phyloP scores from a whole-genome alignment of 1,140 invertebrate genomes.

The Wasmannia auropunctata region DNA sequence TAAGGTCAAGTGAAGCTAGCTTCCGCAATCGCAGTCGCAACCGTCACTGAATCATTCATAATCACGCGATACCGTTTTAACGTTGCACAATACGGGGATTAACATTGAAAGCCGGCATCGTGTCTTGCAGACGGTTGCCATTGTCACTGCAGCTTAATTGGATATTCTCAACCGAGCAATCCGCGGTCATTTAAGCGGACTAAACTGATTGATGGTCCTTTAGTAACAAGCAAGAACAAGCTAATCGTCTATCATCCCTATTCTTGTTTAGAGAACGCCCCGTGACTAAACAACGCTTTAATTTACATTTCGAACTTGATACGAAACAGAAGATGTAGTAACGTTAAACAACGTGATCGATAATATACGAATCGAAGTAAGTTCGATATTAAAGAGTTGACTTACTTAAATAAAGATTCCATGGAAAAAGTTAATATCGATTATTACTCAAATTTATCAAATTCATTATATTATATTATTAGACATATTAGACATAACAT shows the following conservation, averaged over 20 bases:
- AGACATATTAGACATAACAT: not conserved
- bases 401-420: not conserved
- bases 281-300: not conserved
- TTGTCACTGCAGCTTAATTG: slow-evolving; percentile 33
- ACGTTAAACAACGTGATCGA: not conserved
- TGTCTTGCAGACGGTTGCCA: slow-evolving; percentile 5
- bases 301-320: not conserved
- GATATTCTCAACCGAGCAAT: slow-evolving; percentile 24
- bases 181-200: not conserved
- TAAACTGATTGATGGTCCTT: slow-evolving; percentile 16
- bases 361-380: not conserved
- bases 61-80: slow-evolving; percentile 10
- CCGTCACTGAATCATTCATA: slow-evolving; percentile 44
- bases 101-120: not conserved
- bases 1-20: not conserved
- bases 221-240: slow-evolving; percentile 22
- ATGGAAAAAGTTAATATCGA: not conserved
- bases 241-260: not conserved
- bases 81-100: slow-evolving; percentile 30
- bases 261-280: not conserved
- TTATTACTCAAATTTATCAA: not conserved
- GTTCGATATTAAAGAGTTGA: not conserved
- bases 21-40: not conserved
- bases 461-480: too few relatives aligned
- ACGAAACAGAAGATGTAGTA: not conserved